Conservation (phyloP, 23 tunicate genomes). For the Clavelina lepadiformis region DNA sequence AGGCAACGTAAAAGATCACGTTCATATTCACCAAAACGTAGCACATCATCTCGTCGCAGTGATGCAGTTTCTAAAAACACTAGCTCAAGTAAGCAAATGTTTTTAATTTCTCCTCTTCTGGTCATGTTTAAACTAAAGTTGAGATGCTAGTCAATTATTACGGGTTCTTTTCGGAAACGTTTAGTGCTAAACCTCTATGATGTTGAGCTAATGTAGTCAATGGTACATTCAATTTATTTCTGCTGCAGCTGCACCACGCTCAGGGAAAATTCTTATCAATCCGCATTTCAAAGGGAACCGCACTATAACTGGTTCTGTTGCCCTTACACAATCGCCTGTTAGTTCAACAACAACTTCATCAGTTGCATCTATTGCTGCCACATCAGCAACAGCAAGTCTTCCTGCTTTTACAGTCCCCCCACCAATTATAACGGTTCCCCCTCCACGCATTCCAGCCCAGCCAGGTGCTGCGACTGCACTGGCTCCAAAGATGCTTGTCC, state of each 20-base stretch:
- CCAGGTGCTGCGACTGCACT: constrained; percentile 1
- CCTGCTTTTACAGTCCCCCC: constrained; percentile 14
- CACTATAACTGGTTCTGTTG: background rate
- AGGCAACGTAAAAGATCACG: constrained; percentile 25
- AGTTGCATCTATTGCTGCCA: background rate
- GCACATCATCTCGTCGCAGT: too few species aligned
- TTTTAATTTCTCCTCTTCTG: too few species aligned
- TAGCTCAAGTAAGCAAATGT: too few species aligned
- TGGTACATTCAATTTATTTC: too few species aligned
- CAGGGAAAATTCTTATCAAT: constrained; percentile 47
- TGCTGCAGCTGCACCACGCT: constrained; percentile 7
- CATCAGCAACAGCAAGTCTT: background rate
- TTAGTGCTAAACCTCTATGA: too few species aligned
- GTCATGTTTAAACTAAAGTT: too few species aligned
- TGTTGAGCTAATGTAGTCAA: too few species aligned
- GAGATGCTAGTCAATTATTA: too few species aligned
- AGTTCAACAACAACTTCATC: background rate
- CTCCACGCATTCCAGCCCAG: constrained; percentile 10
- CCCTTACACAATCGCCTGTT: background rate
- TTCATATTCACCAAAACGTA: constrained; percentile 29
- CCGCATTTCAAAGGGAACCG: constrained; percentile 67
- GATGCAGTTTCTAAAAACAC: too few species aligned
- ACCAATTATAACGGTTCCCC: constrained; percentile 19
- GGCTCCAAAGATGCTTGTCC: constrained; percentile 1
- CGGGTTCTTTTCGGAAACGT: too few species aligned